A percentile compares a stretch with the other conserved stretches of the same genome.
Conservation (phyloP, 2,888 invertebrate species). For the Callosobruchus maculatus region DNA sequence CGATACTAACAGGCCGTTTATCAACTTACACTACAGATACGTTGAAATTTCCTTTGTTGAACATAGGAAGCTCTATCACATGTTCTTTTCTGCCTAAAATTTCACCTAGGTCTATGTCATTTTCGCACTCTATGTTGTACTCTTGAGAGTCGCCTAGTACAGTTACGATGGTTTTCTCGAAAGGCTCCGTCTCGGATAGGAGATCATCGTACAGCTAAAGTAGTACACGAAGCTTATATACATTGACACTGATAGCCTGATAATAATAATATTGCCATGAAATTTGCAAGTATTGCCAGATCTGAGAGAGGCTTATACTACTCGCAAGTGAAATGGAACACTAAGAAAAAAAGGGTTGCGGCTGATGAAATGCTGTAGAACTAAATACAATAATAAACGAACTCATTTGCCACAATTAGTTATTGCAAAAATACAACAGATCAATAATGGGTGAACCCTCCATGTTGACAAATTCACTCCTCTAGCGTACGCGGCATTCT, state of each 20-base stretch:
- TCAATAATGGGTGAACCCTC: no score
- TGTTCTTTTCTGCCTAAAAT: slow-evolving; percentile 56
- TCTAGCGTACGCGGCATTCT: no score
- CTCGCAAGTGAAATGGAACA: no score
- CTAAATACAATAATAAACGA: no score
- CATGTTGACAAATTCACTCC: no score
- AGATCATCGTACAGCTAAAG: not conserved
- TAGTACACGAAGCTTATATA: not conserved
- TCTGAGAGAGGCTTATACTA: no score
- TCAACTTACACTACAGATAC: slow-evolving; percentile 20
- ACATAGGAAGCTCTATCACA: slow-evolving; percentile 50
- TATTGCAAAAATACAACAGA: no score
- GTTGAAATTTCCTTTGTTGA: slow-evolving; percentile 56
- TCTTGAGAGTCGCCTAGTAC: slow-evolving; percentile 57
- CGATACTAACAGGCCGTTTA: not conserved
- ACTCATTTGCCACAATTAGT: no score
- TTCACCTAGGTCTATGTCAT: slow-evolving; percentile 53
- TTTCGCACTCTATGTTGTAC: slow-evolving; percentile 52
- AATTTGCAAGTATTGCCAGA: no score
- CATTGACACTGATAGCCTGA: not conserved
- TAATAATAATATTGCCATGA: no score
- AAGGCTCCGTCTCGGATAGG: slow-evolving; percentile 15
- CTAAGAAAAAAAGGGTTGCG: no score
- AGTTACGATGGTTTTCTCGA: slow-evolving; percentile 16
- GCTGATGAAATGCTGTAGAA: no score